phyloP scores from a whole-genome alignment of 2,888 invertebrate genomes.

The Catocala sponsa region DNA sequence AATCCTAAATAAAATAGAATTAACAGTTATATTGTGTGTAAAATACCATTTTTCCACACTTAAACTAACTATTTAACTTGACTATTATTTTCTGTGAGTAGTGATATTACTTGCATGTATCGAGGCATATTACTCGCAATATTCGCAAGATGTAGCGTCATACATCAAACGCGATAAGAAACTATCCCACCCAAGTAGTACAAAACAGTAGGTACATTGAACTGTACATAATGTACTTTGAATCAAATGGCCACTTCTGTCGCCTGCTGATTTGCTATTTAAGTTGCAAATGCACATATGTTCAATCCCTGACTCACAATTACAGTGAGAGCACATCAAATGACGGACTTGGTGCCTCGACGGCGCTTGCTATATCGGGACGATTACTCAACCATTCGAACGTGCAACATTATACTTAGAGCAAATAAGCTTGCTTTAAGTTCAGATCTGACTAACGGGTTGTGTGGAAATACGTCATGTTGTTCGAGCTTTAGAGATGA shows the following conservation, averaged over 20 bases:
- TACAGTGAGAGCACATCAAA: conserved; percentile 49
- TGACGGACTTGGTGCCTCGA: conserved; percentile 54
- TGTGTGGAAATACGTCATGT: conserved; percentile 39
- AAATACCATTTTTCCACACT: no score
- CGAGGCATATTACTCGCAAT: no score
- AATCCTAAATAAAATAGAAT: no score
- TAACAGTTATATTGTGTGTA: no score
- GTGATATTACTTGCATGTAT: no score
- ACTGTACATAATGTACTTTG: background rate
- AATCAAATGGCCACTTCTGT: conserved; percentile 15
- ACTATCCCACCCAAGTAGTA: no score
- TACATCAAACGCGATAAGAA: no score
- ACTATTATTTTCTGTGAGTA: no score
- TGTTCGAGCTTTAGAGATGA: conserved; percentile 1
- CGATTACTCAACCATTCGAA: conserved; percentile 71
- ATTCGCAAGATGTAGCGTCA: no score
- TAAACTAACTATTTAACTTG: no score
- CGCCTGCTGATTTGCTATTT: conserved; percentile 36
- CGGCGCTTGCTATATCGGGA: conserved; percentile 73
- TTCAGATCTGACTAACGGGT: conserved; percentile 41
- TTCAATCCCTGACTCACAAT: conserved; percentile 67
- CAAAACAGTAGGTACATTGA: background rate
- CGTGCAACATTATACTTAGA: conserved; percentile 31
- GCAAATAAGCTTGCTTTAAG: conserved; percentile 42
- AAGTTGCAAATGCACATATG: conserved; percentile 63